These are phyloP conservation scores for Tetranychus urticae DNA, from an alignment of 1,140 invertebrate genomes.

Conservation along the genomic window DNA sequence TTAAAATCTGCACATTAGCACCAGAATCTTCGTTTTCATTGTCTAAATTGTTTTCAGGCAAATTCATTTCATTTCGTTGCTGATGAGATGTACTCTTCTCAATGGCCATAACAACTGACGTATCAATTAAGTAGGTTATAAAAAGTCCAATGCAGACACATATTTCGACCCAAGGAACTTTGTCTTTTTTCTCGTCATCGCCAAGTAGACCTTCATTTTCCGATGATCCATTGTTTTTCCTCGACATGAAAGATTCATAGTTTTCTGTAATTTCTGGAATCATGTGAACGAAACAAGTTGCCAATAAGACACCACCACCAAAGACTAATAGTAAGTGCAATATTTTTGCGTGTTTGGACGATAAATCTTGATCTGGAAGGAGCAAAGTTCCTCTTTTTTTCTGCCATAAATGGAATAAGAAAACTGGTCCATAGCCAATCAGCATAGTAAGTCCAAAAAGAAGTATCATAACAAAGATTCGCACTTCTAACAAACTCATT, in stretches of 20 bases:
- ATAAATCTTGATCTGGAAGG: too few relatives aligned
- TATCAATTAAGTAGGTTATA: slow-evolving; percentile 57
- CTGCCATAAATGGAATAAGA: too few relatives aligned
- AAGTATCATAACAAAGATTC: too few relatives aligned
- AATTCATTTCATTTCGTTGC: neutral
- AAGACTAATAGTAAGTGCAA: slow-evolving; percentile 37
- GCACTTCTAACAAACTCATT: too few relatives aligned
- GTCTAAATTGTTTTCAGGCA: too few relatives aligned
- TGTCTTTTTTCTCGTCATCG: neutral
- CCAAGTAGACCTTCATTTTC: neutral
- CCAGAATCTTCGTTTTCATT: neutral
- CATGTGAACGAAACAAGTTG: slow-evolving; percentile 54
- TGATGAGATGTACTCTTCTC: neutral
- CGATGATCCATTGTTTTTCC: neutral
- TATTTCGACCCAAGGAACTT: slow-evolving; percentile 39
- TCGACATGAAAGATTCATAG: neutral
- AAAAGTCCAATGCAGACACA: slow-evolving; percentile 52
- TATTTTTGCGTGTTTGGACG: neutral
- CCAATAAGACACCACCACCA: slow-evolving; percentile 59
- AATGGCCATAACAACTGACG: slow-evolving; percentile 19
- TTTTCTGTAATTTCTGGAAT: slow-evolving; percentile 48
- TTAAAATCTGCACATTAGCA: too few relatives aligned
- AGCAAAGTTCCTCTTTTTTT: too few relatives aligned
- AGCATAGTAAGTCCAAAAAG: too few relatives aligned
- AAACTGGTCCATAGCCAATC: too few relatives aligned